Percentiles rank a stretch among this genome's conserved stretches.
Evolutionary conservation across 2,888 invertebrate genomes (phyloP).

Genomic region (Drosophila meridiana): DNA sequence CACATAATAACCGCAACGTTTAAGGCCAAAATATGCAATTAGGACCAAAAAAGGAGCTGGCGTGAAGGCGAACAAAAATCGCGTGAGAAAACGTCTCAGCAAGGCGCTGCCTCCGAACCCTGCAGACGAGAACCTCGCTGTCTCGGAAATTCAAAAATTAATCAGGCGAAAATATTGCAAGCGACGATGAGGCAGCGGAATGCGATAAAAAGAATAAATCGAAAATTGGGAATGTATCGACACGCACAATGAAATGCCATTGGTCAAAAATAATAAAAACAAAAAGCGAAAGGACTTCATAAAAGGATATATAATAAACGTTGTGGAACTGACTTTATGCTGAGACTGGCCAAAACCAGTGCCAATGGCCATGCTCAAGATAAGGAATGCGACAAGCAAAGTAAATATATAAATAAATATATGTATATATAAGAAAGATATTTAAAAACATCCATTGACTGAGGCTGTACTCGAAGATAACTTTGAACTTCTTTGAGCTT

Average conservation of each 20-base stretch:
- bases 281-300: slow-evolving; percentile 27
- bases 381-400: slow-evolving; percentile 19
- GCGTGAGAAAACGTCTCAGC: slow-evolving; percentile 55
- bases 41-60: slow-evolving; percentile 39
- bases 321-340: not conserved
- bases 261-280: slow-evolving; percentile 19
- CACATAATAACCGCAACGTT: slow-evolving; percentile 68
- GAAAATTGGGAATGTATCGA: slow-evolving; percentile 62
- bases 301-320: slow-evolving; percentile 22
- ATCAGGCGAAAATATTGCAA: slow-evolving; percentile 78
- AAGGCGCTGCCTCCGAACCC: not conserved
- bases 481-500: not conserved
- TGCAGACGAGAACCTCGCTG: not conserved
- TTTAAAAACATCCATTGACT: not conserved
- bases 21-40: slow-evolving; percentile 74
- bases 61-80: slow-evolving; percentile 17
- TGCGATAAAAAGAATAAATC: slow-evolving; percentile 62
- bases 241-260: slow-evolving; percentile 51
- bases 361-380: slow-evolving; percentile 38
- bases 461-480: too few relatives aligned
- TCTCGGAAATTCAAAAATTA: slow-evolving; percentile 58
- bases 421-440: not conserved
- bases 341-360: slow-evolving; percentile 1
- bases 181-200: slow-evolving; percentile 64
- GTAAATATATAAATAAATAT: not conserved